Percentiles rank a stretch among this genome's conserved stretches.
phyloP scores from a whole-genome alignment of 2,113 vertebrate genomes.

The Rhagologus leucostigma region DNA sequence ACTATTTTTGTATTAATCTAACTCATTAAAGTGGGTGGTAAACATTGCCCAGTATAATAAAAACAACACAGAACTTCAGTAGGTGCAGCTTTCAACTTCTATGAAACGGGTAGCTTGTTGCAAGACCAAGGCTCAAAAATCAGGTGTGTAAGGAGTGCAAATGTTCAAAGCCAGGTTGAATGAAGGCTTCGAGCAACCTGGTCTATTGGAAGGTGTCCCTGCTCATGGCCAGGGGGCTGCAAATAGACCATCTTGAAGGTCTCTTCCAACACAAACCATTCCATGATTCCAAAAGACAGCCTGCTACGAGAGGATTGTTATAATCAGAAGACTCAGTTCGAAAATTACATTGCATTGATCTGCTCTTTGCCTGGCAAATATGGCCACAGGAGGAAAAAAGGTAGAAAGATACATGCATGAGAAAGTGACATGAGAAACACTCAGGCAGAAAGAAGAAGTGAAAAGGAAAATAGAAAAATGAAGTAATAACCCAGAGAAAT shows the following conservation, averaged over 20 bases:
- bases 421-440: background rate
- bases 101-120: background rate
- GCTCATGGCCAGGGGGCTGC: background rate
- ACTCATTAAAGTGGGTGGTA: background rate
- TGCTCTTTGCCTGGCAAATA: background rate
- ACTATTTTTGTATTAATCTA: background rate
- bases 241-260: background rate
- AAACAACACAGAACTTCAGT: background rate
- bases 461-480: background rate
- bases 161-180: background rate
- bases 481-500: background rate
- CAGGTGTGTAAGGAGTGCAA: background rate
- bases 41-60: background rate
- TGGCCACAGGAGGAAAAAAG: background rate
- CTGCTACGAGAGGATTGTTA: background rate
- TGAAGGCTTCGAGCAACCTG: background rate
- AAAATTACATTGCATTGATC: background rate
- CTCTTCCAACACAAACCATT: background rate
- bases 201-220: background rate
- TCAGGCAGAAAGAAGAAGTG: background rate
- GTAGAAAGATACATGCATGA: background rate
- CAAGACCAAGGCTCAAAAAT: background rate
- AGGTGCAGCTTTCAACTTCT: background rate
- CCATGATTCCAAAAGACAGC: background rate
- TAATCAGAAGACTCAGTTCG: fast-evolving